Evolutionary conservation across 2,113 vertebrate species (phyloP), one percentile per base, ranked within the genome.

Genomic region (Cyanoramphus novaezelandiae): DNA sequence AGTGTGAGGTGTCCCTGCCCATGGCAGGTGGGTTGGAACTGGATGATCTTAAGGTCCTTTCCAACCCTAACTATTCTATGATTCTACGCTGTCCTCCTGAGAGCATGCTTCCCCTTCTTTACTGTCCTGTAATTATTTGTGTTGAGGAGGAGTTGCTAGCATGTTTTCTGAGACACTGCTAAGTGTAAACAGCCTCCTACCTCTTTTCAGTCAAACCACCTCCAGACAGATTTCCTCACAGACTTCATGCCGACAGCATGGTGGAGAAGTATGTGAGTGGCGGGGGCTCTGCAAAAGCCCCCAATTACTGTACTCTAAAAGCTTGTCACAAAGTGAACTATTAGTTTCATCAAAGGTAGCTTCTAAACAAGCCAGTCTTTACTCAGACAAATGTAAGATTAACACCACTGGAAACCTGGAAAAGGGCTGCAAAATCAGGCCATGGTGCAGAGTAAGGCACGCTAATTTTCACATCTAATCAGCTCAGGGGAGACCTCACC

Each of bases 401-500:
- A 78, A 62, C 21, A 29, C 7, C 55, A 28, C 31, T 46, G 55
- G 64, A 75, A 85, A 74, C 10, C 13, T 52, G 29, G 39, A 59
- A 17, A 75, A 33, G 4, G 29, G 11, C 18, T 35, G 43, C 39
- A 64, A 39, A 20, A 23, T 28, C 55, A 82, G 47, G 57, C 43
- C 52, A 25, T 2, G 43, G n/a, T 0, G 1, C 24, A 63, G 17
- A n/a, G 27, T 0, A 0, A 24, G 68, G 52, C 13, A 47, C 0
- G 2, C 23, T 37, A 28, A 33, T 63, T 62, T 41, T 39, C 39
- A 49, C 2, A 0, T 29, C 41, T 37, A 17, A n/a, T 60, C 28
- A 79, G 44, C 1, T 4, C 31, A 43, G 18, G 13, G 29, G n/a
- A 86, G 60, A 39, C 20, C 47, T 74, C 0, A 0, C 14, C 31